Evolutionary conservation across 2,797 vertebrate genomes (phyloP).

Genomic region (Margarornis squamiger): DNA sequence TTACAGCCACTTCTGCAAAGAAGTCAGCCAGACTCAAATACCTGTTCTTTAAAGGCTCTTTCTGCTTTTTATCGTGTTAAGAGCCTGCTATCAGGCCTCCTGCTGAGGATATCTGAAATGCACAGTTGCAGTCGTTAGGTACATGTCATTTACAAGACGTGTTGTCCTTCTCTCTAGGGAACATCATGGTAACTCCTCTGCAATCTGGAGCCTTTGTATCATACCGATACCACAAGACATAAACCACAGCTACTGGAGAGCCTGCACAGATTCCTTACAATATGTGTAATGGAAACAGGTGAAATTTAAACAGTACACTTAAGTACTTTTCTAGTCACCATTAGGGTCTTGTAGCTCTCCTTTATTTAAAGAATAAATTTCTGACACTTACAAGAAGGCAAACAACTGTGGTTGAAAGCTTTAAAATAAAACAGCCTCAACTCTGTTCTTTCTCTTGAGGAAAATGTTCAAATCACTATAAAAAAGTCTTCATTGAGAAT

Average conservation of each 20-base stretch:
- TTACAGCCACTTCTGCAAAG: neutral
- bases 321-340: slow-evolving; percentile 1
- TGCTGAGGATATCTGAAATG: neutral
- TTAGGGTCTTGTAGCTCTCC: neutral
- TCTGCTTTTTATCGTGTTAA: neutral
- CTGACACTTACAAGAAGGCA: slow-evolving; percentile 55
- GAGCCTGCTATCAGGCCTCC: neutral
- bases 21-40: neutral
- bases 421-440: slow-evolving; percentile 47
- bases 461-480: slow-evolving; percentile 20
- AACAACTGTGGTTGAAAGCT: slow-evolving; percentile 44
- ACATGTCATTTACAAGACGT: neutral
- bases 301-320: slow-evolving; percentile 46
- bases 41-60: neutral
- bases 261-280: neutral
- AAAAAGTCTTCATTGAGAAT: neutral
- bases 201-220: neutral
- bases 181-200: neutral
- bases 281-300: slow-evolving; percentile 57
- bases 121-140: neutral
- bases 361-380: slow-evolving; percentile 64
- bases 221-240: neutral
- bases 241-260: slow-evolving; percentile 44
- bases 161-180: neutral
- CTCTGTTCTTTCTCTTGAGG: neutral